These are phyloP conservation scores for Squalus acanthias DNA, from an alignment of 2,797 vertebrate genomes.

Conservation along the genomic window DNA sequence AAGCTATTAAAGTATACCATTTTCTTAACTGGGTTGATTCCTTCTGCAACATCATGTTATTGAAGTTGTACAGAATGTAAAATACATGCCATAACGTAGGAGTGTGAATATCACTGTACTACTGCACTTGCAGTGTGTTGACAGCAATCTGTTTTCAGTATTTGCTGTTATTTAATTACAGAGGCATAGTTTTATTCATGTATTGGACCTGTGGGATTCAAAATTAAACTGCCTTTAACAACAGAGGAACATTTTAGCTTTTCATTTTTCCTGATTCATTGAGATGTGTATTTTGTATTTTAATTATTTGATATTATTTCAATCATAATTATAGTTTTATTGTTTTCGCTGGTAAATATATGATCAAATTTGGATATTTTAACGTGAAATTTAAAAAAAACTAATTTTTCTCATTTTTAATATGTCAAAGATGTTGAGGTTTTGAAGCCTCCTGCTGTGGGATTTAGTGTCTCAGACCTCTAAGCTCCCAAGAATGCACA, in stretches of 20 bases:
- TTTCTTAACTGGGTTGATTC: not conserved
- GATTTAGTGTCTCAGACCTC: not conserved
- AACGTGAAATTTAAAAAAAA: not conserved
- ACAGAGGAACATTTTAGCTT: not conserved
- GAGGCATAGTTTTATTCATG: not conserved
- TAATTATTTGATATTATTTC: not conserved
- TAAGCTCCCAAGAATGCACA: not conserved
- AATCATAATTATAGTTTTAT: not conserved
- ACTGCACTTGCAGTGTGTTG: not conserved
- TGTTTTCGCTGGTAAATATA: not conserved
- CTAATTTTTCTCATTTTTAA: not conserved
- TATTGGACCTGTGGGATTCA: not conserved
- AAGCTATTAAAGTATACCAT: not conserved
- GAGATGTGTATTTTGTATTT: not conserved
- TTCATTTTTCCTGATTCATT: slow-evolving; percentile 3
- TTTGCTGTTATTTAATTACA: not conserved
- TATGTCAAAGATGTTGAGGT: not conserved
- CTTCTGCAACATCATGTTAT: not conserved
- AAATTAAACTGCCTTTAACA: slow-evolving; percentile 23
- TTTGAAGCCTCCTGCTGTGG: not conserved
- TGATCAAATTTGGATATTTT: not conserved
- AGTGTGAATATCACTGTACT: not conserved
- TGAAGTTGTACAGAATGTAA: not conserved
- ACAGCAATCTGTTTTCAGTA: not conserved
- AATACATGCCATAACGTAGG: not conserved